Evolutionary conservation across 2,888 invertebrate species (phyloP).

Genomic region (Netelia fuscicornis): DNA sequence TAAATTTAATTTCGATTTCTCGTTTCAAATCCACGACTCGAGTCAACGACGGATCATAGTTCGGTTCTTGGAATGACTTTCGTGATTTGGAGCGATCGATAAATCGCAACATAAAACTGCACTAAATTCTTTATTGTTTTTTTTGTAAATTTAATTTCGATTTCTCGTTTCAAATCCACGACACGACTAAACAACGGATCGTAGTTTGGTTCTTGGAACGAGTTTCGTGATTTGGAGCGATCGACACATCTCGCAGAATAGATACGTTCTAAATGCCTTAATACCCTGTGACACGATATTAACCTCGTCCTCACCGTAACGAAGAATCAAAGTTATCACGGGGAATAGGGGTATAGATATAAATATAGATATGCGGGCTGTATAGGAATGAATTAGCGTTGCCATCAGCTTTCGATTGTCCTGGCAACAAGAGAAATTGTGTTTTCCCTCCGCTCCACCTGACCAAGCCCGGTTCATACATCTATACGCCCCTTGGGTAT

Average conservation of each 20-base stretch:
- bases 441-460: conserved; percentile 21
- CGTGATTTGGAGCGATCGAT: not conserved
- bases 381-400: conserved; percentile 37
- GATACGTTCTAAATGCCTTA: conserved; percentile 37
- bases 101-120: not conserved
- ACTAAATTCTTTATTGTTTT: too few species aligned
- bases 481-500: conserved; percentile 19
- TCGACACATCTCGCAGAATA: conserved; percentile 21
- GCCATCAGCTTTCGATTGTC: conserved; percentile 51
- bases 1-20: too few species aligned
- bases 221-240: too few species aligned
- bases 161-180: too few species aligned
- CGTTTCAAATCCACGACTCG: too few species aligned
- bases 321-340: conserved; percentile 56
- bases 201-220: too few species aligned
- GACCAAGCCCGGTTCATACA: not conserved
- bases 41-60: too few species aligned
- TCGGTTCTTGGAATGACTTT: too few species aligned
- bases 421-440: conserved; percentile 57
- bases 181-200: too few species aligned
- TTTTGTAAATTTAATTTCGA: too few species aligned
- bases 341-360: conserved; percentile 13
- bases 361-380: conserved; percentile 13
- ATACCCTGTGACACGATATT: conserved; percentile 52
- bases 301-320: conserved; percentile 44